Evolutionary conservation across 2,888 invertebrate genomes (phyloP).

Genomic region (Rhamphomyia laevipes): DNA sequence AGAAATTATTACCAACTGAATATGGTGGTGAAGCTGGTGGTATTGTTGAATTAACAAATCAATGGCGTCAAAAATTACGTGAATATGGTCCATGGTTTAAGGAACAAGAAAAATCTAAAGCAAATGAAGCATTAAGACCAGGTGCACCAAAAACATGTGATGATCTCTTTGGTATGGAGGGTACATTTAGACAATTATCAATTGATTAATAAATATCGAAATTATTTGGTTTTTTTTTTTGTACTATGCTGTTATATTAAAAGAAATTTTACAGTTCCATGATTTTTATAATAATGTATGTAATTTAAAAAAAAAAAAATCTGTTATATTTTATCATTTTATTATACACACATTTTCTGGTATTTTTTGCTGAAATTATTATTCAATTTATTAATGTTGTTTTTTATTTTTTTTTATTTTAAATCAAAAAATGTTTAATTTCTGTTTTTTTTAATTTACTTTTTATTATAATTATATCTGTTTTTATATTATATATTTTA

Average conservation of each 20-base stretch:
- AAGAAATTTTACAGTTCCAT: too few species aligned
- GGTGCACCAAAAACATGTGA: conserved; percentile 78
- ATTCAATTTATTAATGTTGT: too few species aligned
- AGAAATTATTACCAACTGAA: conserved; percentile 67
- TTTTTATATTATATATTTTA: too few species aligned
- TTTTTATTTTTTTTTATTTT: too few species aligned
- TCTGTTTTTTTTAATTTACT: too few species aligned
- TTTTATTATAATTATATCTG: too few species aligned
- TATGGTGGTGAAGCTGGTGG: conserved; percentile 73
- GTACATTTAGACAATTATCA: conserved; percentile 72
- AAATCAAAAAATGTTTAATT: too few species aligned
- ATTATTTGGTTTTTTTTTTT: background rate
- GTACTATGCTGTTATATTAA: background rate
- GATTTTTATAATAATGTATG: too few species aligned
- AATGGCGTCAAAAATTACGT: conserved; percentile 68
- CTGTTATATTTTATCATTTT: too few species aligned
- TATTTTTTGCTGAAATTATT: too few species aligned
- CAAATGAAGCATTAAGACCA: conserved; percentile 68
- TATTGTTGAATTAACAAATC: conserved; percentile 56
- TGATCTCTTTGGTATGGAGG: conserved; percentile 80
- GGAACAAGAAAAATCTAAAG: conserved; percentile 63
- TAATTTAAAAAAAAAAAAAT: too few species aligned
- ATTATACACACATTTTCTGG: too few species aligned
- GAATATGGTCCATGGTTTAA: conserved; percentile 71
- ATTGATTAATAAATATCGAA: conserved; percentile 49